Evolutionary conservation across 2,797 vertebrate genomes (phyloP), one percentile per base, ranked within the genome.

Genomic region (Heteromormyrus szaboi): DNA sequence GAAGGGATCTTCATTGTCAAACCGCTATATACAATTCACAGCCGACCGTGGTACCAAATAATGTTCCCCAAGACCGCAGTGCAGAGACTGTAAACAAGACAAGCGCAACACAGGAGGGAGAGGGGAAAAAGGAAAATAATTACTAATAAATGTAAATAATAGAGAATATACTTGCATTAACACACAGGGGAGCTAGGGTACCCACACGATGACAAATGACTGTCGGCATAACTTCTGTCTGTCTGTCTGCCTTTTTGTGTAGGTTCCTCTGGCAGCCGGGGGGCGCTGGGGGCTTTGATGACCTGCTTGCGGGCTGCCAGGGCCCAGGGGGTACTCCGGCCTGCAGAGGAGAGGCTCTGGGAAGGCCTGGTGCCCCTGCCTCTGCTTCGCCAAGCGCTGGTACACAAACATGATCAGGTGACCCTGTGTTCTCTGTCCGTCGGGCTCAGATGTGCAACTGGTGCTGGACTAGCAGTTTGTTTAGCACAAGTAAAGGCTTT

Each of bases 391-490:
- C 97, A 97, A 91, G 98, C 97, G 59, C 94, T 99, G 33, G 93
- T 98, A 88, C 97, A 99, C 94, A 98, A 97, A 92, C 97, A 98
- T 46, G 96, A 97, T 93, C 97, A 99, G 95, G 98, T 99, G 94
- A 93, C 94, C 25, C 7, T 8, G 17, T n/a, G 4, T 4, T 41
- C 37, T 79, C 25, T 9, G 33, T 79, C 11, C 72, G 0, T 44
- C 5, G 6, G 37, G 2, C 37, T 44, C 33, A 44, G 2, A 1
- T 5, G 29, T 76, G 25, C 4, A 72, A 2, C 72, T 79, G 72
- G 25, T 68, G 65, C 65, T 6, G 29, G 6, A 14, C 65, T 72
- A 72, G 12, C 29, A 37, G 9, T 33, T 25, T 62, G 59, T 62
- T 25, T 25, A 62, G 59, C n/a, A 22, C 2, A 62, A 25, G 65